Percentiles rank a stretch among this genome's conserved stretches.
Evolutionary conservation across 2,888 invertebrate species (phyloP).

Genomic region (Trachelus stipa): DNA sequence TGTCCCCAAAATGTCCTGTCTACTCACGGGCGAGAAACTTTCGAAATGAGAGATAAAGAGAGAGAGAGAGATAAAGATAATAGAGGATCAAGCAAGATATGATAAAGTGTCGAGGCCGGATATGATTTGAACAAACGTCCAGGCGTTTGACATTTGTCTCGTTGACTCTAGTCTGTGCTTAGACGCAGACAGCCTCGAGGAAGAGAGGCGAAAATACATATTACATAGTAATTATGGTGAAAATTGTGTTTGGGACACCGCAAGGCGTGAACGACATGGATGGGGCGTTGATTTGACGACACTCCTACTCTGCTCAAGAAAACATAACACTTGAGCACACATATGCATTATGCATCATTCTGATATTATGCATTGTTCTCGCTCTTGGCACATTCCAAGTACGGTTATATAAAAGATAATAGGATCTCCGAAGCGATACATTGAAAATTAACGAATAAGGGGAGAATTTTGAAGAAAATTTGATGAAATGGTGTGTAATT

Average conservation of each 20-base stretch:
- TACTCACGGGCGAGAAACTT: neutral
- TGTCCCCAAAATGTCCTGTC: neutral
- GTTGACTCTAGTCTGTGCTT: neutral
- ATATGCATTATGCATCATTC: constrained; percentile 54
- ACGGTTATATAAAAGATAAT: neutral
- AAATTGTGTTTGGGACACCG: constrained; percentile 25
- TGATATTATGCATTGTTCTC: constrained; percentile 47
- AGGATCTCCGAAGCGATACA: neutral
- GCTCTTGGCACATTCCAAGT: constrained; percentile 12
- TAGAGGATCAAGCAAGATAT: neutral
- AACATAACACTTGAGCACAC: constrained; percentile 39
- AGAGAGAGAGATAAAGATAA: neutral
- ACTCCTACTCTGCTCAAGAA: constrained; percentile 51
- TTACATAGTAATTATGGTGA: constrained; percentile 26
- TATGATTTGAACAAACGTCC: constrained; percentile 15
- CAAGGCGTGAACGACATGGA: constrained; percentile 55
- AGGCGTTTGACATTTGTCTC: constrained; percentile 15
- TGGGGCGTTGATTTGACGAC: constrained; percentile 59
- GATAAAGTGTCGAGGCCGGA: constrained; percentile 9
- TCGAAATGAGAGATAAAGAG: neutral
- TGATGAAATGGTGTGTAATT: neutral
- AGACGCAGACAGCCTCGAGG: neutral
- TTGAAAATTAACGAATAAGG: neutral
- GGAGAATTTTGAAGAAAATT: neutral
- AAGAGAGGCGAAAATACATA: constrained; percentile 15